These are phyloP conservation scores for Eristalinus sepulchralis DNA, from an alignment of 2,888 invertebrate species.

Conservation along the genomic window DNA sequence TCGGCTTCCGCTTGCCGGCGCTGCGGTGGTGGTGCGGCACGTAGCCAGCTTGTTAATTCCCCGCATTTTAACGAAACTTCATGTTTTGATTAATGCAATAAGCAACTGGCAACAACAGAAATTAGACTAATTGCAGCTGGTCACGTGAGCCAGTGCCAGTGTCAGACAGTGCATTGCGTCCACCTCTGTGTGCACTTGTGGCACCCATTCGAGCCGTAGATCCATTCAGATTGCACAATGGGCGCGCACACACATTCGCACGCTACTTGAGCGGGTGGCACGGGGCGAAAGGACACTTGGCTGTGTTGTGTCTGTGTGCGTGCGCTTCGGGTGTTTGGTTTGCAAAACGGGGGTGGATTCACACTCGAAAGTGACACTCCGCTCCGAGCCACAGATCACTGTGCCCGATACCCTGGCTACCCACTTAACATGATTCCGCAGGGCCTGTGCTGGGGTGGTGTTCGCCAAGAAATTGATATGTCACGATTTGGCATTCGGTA, in stretches of 20 bases:
- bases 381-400: conserved; percentile 58
- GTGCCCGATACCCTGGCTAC: conserved; percentile 60
- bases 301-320: neutral
- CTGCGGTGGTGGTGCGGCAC: conserved; percentile 31
- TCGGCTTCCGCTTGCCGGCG: conserved; percentile 66
- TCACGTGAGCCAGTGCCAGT: conserved; percentile 54
- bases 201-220: conserved; percentile 57
- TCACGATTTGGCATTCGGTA: conserved; percentile 69
- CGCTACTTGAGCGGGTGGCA: conserved; percentile 51
- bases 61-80: conserved; percentile 67
- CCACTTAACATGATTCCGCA: conserved; percentile 67
- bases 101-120: conserved; percentile 79
- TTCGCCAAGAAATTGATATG: conserved; percentile 69
- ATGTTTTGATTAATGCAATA: conserved; percentile 79
- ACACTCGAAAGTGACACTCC: conserved; percentile 70
- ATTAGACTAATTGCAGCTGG: conserved; percentile 71
- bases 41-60: conserved; percentile 49
- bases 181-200: conserved; percentile 34
- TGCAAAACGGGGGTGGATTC: conserved; percentile 62
- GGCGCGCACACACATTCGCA: neutral
- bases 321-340: neutral
- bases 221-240: conserved; percentile 50
- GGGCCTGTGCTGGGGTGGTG: neutral
- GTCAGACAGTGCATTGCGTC: neutral
- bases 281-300: conserved; percentile 53